Evolutionary conservation across 2,888 invertebrate genomes (phyloP), one percentile per base, ranked within the genome.

Genomic region (Physocephala rufipes): DNA sequence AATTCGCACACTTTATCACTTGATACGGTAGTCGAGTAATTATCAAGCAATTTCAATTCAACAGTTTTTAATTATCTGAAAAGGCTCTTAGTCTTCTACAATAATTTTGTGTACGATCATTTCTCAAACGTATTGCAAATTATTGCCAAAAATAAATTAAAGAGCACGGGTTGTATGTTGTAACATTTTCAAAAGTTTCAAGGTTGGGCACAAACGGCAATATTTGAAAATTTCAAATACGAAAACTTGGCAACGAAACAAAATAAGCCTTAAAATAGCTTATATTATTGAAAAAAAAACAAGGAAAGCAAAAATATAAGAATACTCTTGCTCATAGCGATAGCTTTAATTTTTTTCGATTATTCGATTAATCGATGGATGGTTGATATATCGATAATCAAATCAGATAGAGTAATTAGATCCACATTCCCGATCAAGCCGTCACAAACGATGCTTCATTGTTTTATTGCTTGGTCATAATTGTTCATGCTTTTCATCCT

Each of bases 171-270:
- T 4, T 7, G 5, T 36, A 9, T 36, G 36, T 9, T 36, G 36
- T 36, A 36, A 36, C 24, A 21, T 21, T 19, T 19, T 55, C 19
- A 5, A 49, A 15, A 49, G 5, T n/a, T 58, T 58, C 58, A 58
- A 58, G 58, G 58, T 58, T n/a, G 53, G 4, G 15, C 53, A 36
- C 21, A 7, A 21, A 9, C 19, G 21, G 21, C 19, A 21, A 53
- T 12, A 4, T 19, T 24, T 55, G 24, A 21, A 19, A 55, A 24
- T 55, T 55, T 55, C 53, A 28, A 21, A 58, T 58, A 15, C 26
- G 28, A 28, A 58, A 28, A 28, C 58, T 58, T 58, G 58, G 58
- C 58, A 58, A 49, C 36, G 36, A 36, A 49, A 15, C 24, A 58
- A 28, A 58, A 58, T 26, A 58, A 28, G 26, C 28, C 13, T 58